Conservation (phyloP, 1,140 invertebrate genomes). For the Dendroctonus ponderosae region DNA sequence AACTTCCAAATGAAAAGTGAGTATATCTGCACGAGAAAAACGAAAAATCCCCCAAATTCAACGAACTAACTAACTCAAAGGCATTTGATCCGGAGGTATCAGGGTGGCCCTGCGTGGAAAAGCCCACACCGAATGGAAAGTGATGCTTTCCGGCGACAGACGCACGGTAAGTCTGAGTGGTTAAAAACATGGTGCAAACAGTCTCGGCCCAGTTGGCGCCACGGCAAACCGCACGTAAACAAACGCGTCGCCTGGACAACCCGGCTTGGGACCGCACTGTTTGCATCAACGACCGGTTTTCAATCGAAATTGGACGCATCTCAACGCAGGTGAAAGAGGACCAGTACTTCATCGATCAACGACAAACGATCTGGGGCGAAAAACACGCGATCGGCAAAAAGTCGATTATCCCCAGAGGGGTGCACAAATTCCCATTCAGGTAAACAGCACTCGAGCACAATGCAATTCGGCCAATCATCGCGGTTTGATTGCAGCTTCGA, state of each 20-base stretch:
- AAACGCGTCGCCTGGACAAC: too few species aligned
- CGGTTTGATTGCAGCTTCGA: constrained; percentile 58
- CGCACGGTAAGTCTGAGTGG: constrained; percentile 55
- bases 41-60: neutral
- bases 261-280: too few species aligned
- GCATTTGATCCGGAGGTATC: constrained; percentile 59
- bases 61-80: neutral
- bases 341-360: constrained; percentile 79
- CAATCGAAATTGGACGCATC: neutral
- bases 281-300: too few species aligned
- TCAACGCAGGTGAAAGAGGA: constrained; percentile 66
- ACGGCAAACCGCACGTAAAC: too few species aligned
- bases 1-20: constrained; percentile 77
- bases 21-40: constrained; percentile 35
- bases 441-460: constrained; percentile 15
- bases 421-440: constrained; percentile 73
- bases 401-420: constrained; percentile 73
- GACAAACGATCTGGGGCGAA: constrained; percentile 76
- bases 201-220: too few species aligned
- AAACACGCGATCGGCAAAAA: constrained; percentile 60
- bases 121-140: constrained; percentile 81
- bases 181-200: too few species aligned
- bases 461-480: neutral
- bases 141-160: constrained; percentile 73
- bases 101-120: constrained; percentile 72